Evolutionary conservation across 2,113 vertebrate species (phyloP).

Genomic region (Myocastor coypus): DNA sequence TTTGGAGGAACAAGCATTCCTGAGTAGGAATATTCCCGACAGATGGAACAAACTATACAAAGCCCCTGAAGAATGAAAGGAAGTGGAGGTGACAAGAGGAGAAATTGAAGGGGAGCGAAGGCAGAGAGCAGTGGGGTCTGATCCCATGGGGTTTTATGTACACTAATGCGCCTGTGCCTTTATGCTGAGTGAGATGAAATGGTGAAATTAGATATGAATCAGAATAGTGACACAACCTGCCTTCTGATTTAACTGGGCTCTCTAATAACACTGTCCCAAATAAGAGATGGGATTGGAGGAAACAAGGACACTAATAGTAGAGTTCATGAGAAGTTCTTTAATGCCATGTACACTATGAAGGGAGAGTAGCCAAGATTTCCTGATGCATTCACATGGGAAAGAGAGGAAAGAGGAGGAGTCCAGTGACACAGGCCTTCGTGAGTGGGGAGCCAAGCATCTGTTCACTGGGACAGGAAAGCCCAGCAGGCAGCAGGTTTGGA

Average conservation of each 20-base stretch:
- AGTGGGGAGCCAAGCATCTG: neutral
- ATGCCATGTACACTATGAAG: neutral
- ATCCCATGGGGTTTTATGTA: too few relatives aligned
- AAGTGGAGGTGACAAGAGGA: neutral
- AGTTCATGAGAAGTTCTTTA: neutral
- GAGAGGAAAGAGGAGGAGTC: neutral
- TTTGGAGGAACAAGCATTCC: neutral
- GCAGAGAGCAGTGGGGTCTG: neutral
- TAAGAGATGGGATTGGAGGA: neutral
- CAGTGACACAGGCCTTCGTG: neutral
- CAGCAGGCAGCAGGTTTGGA: too few relatives aligned
- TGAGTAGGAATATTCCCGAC: neutral
- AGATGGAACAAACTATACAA: neutral
- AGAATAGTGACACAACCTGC: neutral
- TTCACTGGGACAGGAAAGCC: neutral
- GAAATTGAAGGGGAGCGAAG: neutral
- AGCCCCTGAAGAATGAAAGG: neutral
- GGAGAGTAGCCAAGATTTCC: neutral
- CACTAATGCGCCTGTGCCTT: neutral
- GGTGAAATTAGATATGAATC: neutral
- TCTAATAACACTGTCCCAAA: neutral
- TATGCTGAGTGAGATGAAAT: neutral
- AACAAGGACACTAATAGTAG: neutral
- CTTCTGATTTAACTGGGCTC: neutral
- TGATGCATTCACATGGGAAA: neutral